phyloP scores from a whole-genome alignment of 1,140 invertebrate species.

The Metopolophium dirhodum region DNA sequence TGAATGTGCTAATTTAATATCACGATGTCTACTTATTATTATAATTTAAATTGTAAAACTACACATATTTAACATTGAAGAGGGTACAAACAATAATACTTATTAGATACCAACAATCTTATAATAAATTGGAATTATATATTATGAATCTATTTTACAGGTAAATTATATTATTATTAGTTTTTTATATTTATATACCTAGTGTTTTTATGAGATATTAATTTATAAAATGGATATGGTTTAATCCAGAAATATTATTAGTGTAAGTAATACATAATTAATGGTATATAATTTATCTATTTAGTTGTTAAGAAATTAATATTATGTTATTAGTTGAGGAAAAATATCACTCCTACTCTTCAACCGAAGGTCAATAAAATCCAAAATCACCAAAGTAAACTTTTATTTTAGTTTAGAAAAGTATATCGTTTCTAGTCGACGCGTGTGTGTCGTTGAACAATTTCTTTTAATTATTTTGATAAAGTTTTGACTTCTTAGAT shows the following conservation, averaged over 20 bases:
- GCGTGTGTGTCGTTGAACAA: neutral
- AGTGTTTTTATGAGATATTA: neutral
- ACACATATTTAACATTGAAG: too few species aligned
- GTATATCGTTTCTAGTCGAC: neutral
- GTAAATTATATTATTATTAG: too few species aligned
- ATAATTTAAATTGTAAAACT: too few species aligned
- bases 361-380: neutral
- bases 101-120: too few species aligned
- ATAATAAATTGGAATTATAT: too few species aligned
- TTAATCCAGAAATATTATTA: neutral
- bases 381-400: neutral
- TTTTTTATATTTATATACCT: neutral
- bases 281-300: neutral
- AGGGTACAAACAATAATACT: too few species aligned
- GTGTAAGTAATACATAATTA: neutral
- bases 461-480: constrained; percentile 6
- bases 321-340: neutral
- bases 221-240: neutral
- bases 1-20: too few species aligned
- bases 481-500: constrained; percentile 22
- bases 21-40: too few species aligned
- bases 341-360: neutral
- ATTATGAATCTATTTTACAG: too few species aligned
- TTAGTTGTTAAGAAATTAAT: neutral
- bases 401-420: neutral